Evolutionary conservation across 2,113 vertebrate genomes (phyloP).

Genomic region (Oryzias curvinotus): DNA sequence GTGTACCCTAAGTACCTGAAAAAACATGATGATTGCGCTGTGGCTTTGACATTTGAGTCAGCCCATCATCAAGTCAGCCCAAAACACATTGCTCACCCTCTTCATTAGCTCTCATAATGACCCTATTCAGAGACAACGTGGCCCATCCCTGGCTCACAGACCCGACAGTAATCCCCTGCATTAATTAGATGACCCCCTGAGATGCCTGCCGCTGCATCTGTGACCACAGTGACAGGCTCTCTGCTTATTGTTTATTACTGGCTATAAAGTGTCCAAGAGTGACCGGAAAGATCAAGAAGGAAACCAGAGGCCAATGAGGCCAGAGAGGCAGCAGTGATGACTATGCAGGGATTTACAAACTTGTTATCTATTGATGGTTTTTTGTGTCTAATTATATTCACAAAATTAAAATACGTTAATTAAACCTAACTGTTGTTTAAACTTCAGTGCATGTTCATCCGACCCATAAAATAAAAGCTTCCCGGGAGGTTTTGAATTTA

Average conservation of each 20-base stretch:
- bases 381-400: too few relatives aligned
- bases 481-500: too few relatives aligned
- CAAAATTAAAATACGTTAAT: too few relatives aligned
- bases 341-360: too few relatives aligned
- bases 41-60: conserved; percentile 60
- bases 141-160: conserved; percentile 56
- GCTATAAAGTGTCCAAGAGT: conserved; percentile 53
- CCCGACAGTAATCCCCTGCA: conserved; percentile 64
- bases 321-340: background rate
- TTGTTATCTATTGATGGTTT: too few relatives aligned
- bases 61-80: conserved; percentile 49
- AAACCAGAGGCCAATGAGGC: background rate
- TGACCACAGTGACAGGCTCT: conserved; percentile 53
- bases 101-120: conserved; percentile 67
- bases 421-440: too few relatives aligned
- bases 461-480: too few relatives aligned
- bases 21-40: conserved; percentile 62
- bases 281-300: conserved; percentile 33
- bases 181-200: conserved; percentile 70
- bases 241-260: conserved; percentile 63
- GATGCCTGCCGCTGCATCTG: conserved; percentile 48
- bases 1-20: conserved; percentile 34
- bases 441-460: too few relatives aligned
- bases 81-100: conserved; percentile 63
- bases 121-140: conserved; percentile 54